Conservation (phyloP, 1,140 invertebrate species). For the Hestina assimilis region DNA sequence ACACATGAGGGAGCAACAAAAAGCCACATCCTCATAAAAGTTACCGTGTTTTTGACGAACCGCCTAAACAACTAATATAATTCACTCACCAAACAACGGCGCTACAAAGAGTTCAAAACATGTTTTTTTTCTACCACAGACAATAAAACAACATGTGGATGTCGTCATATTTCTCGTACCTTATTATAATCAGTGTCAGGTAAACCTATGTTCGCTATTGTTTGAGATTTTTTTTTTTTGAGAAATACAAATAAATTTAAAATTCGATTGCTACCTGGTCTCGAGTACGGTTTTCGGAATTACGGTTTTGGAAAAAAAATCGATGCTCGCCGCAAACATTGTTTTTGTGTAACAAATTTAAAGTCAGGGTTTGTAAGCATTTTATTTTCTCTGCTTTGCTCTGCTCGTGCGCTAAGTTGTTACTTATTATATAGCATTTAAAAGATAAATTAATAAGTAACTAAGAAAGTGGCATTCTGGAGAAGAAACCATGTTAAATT, state of each 20-base stretch:
- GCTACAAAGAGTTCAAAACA: slow-evolving; percentile 10
- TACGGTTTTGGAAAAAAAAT: slow-evolving; percentile 64
- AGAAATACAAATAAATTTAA: slow-evolving; percentile 74
- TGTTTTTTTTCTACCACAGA: slow-evolving; percentile 26
- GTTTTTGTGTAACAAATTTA: slow-evolving; percentile 63
- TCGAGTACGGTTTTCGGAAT: slow-evolving; percentile 71
- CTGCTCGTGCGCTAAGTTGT: too few species aligned
- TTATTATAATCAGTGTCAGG: slow-evolving; percentile 74
- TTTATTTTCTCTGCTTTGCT: too few species aligned
- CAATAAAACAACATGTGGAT: slow-evolving; percentile 62
- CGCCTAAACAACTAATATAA: slow-evolving; percentile 53
- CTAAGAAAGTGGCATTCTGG: too few species aligned
- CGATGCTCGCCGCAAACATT: slow-evolving; percentile 73
- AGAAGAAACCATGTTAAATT: too few species aligned
- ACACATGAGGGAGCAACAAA: slow-evolving; percentile 48
- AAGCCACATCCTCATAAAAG: slow-evolving; percentile 47
- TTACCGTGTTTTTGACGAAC: slow-evolving; percentile 51
- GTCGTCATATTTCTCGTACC: slow-evolving; percentile 72
- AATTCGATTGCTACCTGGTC: slow-evolving; percentile 68
- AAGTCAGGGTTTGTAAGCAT: slow-evolving; percentile 43
- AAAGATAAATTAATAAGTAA: too few species aligned
- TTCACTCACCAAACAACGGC: slow-evolving; percentile 45
- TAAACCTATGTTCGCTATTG: slow-evolving; percentile 63
- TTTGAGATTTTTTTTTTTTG: slow-evolving; percentile 64
- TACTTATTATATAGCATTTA: too few species aligned